Evolutionary conservation across 2,113 vertebrate genomes (phyloP).

Genomic region (Callionymus lyra): DNA sequence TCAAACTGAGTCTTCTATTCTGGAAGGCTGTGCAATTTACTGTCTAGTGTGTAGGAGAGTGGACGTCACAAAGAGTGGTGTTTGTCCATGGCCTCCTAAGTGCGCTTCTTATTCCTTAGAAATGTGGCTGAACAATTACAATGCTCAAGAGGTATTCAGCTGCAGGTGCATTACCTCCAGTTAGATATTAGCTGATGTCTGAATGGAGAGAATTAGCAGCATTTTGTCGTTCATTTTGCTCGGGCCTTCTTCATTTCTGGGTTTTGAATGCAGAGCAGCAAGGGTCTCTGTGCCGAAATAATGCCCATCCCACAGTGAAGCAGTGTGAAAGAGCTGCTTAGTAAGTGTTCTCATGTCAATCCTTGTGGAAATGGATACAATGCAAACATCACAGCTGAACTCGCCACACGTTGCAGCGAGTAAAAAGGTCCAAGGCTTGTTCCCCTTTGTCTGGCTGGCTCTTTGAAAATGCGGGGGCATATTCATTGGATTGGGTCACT

Average conservation of each 20-base stretch:
- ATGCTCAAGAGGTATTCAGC: slow-evolving; percentile 95
- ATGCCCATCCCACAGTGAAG: slow-evolving; percentile 97
- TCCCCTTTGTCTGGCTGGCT: slow-evolving; percentile 78
- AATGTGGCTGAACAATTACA: slow-evolving; percentile 80
- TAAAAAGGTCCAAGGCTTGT: slow-evolving; percentile 84
- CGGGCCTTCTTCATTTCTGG: slow-evolving; percentile 98
- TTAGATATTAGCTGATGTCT: slow-evolving; percentile 89
- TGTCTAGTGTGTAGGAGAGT: slow-evolving; percentile 78
- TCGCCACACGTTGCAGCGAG: slow-evolving; percentile 93
- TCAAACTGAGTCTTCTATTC: slow-evolving; percentile 66
- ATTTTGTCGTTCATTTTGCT: slow-evolving; percentile 98
- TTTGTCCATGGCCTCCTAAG: slow-evolving; percentile 79
- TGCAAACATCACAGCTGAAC: slow-evolving; percentile 99
- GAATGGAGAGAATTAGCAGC: slow-evolving; percentile 92
- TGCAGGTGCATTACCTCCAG: slow-evolving; percentile 99
- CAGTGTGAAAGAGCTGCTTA: slow-evolving; percentile 99
- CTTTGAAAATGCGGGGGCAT: slow-evolving; percentile 88
- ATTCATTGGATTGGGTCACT: slow-evolving; percentile 99
- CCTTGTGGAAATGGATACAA: slow-evolving; percentile 99
- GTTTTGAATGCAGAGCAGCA: slow-evolving; percentile 97
- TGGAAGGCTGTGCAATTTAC: slow-evolving; percentile 68
- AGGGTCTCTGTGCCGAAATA: slow-evolving; percentile 95
- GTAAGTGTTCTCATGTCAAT: slow-evolving; percentile 99
- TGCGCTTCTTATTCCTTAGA: slow-evolving; percentile 74
- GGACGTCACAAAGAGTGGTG: slow-evolving; percentile 77